Base-by-base conservation (phyloP, 2,888 invertebrate genomes). In the Aricia artaxerxes region DNA sequence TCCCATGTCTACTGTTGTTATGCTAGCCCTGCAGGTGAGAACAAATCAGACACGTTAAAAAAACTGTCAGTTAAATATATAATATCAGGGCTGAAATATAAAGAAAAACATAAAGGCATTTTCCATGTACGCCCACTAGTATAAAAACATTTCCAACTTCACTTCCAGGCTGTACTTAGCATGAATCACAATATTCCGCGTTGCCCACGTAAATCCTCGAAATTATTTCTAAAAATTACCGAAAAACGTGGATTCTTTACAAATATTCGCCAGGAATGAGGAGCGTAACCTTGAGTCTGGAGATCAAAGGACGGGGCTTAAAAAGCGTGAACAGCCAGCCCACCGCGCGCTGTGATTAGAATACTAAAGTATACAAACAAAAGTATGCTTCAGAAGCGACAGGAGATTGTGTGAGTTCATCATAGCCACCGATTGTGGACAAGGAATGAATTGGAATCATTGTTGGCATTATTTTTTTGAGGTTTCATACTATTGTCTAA, bases 231-330 rank as follows among this genome's bases (percentile, higher is more conserved):
- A 35, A 69, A 57, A 69, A 69, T 69, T 35, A 38, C 35, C 24
- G 57, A 57, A 69, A 69, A 69, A 69, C 69, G 69, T 69, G 69
- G 69, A 69, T 38, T 69, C 35, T 4, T 69, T 35, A 69, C 69
- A 69, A 69, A 69, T 69, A 69, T 38, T 69, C 69, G 13, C 6
- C 61, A 61, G 31, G 31, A 64, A 64, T 64, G 64, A 64, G 64
- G 61, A 64, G 2, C 11, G 13, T 6, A 38, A 69, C 69, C 35
- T 69, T 69, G 16, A 35, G 13, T 35, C 69, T 38, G 13, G 3
- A 35, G 69, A 69, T 69, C 69, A 69, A 69, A 69, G 69, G 69
- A 38, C 69, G 35, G 69, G 38, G 38, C 38, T 69, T 38, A 69
- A 69, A 38, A 69, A 38, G 35, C 69, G 69, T 69, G 69, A 69